Evolutionary conservation across 2,797 vertebrate genomes (phyloP).

Genomic region (Smutsia gigantea): DNA sequence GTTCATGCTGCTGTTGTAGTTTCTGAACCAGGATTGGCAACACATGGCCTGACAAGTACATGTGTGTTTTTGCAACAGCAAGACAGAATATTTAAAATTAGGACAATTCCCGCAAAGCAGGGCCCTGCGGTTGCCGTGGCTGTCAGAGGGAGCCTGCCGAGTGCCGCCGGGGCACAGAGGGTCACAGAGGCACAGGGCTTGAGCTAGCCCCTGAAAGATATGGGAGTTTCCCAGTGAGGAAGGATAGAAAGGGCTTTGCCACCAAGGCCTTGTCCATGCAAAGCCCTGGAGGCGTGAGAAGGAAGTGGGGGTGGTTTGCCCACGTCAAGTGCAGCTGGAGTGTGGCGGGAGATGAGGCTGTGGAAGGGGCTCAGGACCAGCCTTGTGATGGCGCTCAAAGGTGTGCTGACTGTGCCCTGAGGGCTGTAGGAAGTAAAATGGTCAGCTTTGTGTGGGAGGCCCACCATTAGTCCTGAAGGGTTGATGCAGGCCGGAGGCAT

Average conservation of each 20-base stretch:
- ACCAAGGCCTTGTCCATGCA: fast-evolving
- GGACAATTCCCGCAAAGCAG: background rate
- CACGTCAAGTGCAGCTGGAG: background rate
- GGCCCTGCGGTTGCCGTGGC: background rate
- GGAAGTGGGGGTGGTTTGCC: background rate
- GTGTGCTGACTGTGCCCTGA: background rate
- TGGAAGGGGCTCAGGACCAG: background rate
- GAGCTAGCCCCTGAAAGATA: background rate
- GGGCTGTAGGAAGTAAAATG: background rate
- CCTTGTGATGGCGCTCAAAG: background rate
- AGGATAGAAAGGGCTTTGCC: background rate
- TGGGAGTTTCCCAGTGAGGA: background rate
- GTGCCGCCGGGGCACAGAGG: background rate
- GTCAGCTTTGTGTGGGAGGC: background rate
- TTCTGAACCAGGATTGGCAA: background rate
- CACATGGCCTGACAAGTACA: background rate
- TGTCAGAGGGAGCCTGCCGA: background rate
- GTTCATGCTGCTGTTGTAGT: background rate
- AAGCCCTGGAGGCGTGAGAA: background rate
- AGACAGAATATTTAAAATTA: background rate
- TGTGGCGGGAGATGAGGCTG: background rate
- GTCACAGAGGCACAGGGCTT: background rate
- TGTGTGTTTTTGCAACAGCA: background rate
- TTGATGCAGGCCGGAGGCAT: background rate
- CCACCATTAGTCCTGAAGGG: background rate